Base-by-base conservation (phyloP, 1,140 invertebrate species). In the Steinernema khuongi region DNA sequence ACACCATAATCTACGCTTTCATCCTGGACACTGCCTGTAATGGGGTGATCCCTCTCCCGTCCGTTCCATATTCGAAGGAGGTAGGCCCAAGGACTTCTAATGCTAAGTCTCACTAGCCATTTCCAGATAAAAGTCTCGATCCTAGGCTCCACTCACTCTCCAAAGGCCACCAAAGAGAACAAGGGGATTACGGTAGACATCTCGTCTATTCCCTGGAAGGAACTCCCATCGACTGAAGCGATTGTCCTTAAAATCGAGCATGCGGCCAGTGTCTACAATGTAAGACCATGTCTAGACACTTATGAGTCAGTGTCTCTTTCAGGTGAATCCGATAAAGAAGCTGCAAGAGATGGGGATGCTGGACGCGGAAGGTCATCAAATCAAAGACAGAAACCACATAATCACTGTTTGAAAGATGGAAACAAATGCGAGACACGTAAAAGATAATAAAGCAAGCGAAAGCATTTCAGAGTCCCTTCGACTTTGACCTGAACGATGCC, bases 161-260 rank as follows among this genome's bases (percentile, higher is more conserved):
- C 79, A 22, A 30, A 68, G 11, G 26, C 19, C 60, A 70, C 22
- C 26, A 29, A 11, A 67, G 67, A 26, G 50, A 60, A 36, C n/a
- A 30, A 68, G 31, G 31, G 60, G 1, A 26, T 81, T 2, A 68
- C 36, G 0, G 68, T 82, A 19, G 71, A 74, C 26, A 31, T 76
- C 26, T 50, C 74, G 4, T 67, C 68, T 17, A 69, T 68, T 28
- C 70, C 67, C 0, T 81, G 74, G 72, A 67, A 74, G 19, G 50
- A 81, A 28, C 31, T 74, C 1, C 80, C 73, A 14, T 66, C 31
- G 33, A 73, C 43, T 17, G 81, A 81, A 32, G 72, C 73, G 0
- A 73, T 84, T 43, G 77, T 84, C 11, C 66, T 82, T 17, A 82
- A 82, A 68, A 81, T 82, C 31, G 81, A 82, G 74, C 77, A 77